Base-by-base conservation (phyloP, 2,113 vertebrate species). In the Carassius gibelio region DNA sequence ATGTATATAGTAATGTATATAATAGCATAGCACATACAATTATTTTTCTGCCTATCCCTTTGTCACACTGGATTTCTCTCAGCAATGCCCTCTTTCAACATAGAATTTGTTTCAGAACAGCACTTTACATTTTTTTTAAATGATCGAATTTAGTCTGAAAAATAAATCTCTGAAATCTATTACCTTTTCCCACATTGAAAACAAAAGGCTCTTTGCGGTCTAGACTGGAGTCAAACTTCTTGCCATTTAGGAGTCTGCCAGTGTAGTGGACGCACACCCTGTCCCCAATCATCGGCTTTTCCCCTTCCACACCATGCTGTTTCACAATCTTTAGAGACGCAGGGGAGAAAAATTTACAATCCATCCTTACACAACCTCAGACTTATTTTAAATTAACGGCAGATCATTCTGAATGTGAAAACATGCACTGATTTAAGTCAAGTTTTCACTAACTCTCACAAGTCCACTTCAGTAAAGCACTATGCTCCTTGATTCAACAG, bases 191-290 rank as follows among this genome's bases (percentile, higher is more conserved):
- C 84, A 98, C 92, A 90, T 94, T 96, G 92, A 99, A 99, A 89
- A 95, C 90, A 88, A 99, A 98, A 55, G 97, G 95, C 59, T 99
- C 96, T 0, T 96, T 97, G 77, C 97, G 95, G 52, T 97, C 95
- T 0, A 94, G 93, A 93, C 97, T 99, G 90, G 96, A 97, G 92
- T 99, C 97, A 69, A 99, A 98, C 82, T 95, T 97, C 90, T 96
- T 96, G n/a, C 98, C 98, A 3, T 91, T 96, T 85, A 96, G 93
- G 88, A 99, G 71, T 88, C 92, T 97, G 62, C 98, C 98, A 83
- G 96, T 98, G 94, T 99, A 99, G 91, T 99, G 98, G 85, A 99
- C 96, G 0, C 92, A 96, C 86, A 99, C 96, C 91, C 92, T 97
- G 94, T 99, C 98, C 79, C 97, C 98, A 0, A 97, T 96, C 97